These are phyloP conservation scores for Pocillopora grandis DNA, from an alignment of 92 coral and sea anemone genomes.

Conservation along the genomic window DNA sequence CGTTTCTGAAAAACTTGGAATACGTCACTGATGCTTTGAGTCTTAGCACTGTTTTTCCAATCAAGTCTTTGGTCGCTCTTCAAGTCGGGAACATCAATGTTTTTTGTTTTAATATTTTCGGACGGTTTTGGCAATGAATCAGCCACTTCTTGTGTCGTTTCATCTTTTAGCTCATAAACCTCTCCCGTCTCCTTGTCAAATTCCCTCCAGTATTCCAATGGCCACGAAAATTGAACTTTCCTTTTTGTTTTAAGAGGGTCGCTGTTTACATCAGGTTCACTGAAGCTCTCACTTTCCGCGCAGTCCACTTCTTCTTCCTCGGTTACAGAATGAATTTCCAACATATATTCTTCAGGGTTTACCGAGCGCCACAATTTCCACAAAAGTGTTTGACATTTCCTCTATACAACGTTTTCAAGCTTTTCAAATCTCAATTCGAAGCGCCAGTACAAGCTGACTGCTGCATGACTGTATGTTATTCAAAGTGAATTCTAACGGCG, in stretches of 20 bases:
- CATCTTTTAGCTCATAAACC: constrained; percentile 19
- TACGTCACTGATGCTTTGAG: constrained; percentile 50
- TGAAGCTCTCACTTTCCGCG: not conserved
- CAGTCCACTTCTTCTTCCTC: not conserved
- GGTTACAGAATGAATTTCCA: not conserved
- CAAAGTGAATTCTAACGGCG: not conserved
- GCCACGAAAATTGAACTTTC: constrained; percentile 70
- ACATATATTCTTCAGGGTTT: not conserved
- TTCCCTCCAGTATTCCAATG: constrained; percentile 74
- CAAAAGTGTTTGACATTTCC: not conserved
- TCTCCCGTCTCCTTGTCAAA: constrained; percentile 63
- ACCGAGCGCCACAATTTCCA: not conserved
- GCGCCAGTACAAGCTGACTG: not conserved
- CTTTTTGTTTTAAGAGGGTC: constrained; percentile 7
- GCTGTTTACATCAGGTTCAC: not conserved
- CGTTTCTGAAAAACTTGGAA: constrained; percentile 50
- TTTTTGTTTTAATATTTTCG: not conserved
- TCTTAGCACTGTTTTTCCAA: constrained; percentile 13
- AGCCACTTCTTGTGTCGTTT: not conserved
- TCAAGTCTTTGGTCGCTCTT: constrained; percentile 2
- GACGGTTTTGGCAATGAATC: not conserved
- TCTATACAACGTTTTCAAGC: not conserved
- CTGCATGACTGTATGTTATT: not conserved
- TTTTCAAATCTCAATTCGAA: not conserved
- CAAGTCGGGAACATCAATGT: not conserved